Base-by-base conservation (phyloP, 2,888 invertebrate species). In the Perizoma flavofasciatum region DNA sequence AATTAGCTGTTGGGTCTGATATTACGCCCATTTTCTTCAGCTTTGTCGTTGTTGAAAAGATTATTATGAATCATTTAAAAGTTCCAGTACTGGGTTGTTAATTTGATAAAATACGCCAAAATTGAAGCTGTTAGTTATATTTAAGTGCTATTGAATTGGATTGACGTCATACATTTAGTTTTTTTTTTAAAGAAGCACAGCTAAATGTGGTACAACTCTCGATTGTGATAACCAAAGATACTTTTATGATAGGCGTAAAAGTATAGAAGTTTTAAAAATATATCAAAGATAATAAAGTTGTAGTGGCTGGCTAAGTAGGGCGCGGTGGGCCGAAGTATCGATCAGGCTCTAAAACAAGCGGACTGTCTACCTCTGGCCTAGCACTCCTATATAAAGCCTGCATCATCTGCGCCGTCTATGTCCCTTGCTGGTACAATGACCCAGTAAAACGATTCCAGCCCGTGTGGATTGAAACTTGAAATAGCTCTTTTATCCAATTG, bases 271-370 rank as follows among this genome's bases (percentile, higher is more conserved):
- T 22, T 22, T 22, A 22, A 22, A n/a, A 22, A 22, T 22, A 22
- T 22, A 22, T 22, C 22, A 22, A 22, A 22, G 76, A 81, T 83
- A 83, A 85, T 83, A 80, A 75, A 82, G 79, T 81, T 79, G 81
- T 84, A 22, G 22, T 22, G 81, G 80, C 79, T 77, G 81, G 74
- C 72, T 73, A 90, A 89, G 83, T 88, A 86, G 89, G 88, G 82
- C 88, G 83, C 81, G 77, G 82, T 85, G 77, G 80, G 82, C 73
- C 76, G 82, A 71, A 73, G 80, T 91, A 91, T 91, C 86, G 91
- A 91, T 89, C 87, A 89, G 85, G 57, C 68, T 80, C 84, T 89
- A 87, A 88, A 90, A 88, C 86, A 82, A 86, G 81, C 82, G 78
- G 78, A 75, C 83, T 83, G 86, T 83, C 87, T 88, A 78, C 83